Percentiles rank a stretch among this genome's conserved stretches.
Conservation (phyloP, 2,113 vertebrate genomes). For the Dunckerocampus dactyliophorus region DNA sequence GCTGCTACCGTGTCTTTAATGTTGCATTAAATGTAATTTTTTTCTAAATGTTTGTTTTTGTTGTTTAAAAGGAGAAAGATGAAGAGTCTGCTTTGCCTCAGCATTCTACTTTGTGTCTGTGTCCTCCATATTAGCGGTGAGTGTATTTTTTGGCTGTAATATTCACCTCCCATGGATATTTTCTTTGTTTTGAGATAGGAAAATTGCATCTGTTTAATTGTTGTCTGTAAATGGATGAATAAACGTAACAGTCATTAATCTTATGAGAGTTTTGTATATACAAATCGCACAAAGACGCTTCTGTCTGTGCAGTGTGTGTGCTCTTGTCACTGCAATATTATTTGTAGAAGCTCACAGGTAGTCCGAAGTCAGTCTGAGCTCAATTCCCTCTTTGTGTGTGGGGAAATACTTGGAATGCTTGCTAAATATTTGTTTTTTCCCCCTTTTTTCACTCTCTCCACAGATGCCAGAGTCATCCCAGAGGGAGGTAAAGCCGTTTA, state of each 20-base stretch:
- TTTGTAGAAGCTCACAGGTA: conserved; percentile 62
- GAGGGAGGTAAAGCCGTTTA: conserved; percentile 69
- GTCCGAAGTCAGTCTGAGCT: conserved; percentile 38
- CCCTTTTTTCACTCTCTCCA: conserved; percentile 35
- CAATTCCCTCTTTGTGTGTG: conserved; percentile 68
- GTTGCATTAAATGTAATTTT: neutral
- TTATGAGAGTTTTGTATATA: conserved; percentile 5
- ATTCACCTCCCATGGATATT: neutral
- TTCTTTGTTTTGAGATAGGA: neutral
- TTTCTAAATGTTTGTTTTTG: neutral
- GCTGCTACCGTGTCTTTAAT: neutral
- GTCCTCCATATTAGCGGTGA: conserved; percentile 59
- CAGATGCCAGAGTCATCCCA: conserved; percentile 79
- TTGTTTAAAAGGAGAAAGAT: conserved; percentile 43
- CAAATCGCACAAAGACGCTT: conserved; percentile 53
- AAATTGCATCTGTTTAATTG: neutral
- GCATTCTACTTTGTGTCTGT: conserved; percentile 52
- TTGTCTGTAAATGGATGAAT: neutral
- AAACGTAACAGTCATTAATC: neutral
- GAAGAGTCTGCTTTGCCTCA: conserved; percentile 59
- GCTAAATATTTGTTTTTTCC: conserved; percentile 38
- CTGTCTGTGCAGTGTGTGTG: conserved; percentile 37
- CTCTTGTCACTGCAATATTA: conserved; percentile 48
- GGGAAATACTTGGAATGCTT: conserved; percentile 37
- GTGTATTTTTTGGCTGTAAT: conserved; percentile 7